phyloP scores from a whole-genome alignment of 2,888 invertebrate genomes.

The Spilarctia lutea region DNA sequence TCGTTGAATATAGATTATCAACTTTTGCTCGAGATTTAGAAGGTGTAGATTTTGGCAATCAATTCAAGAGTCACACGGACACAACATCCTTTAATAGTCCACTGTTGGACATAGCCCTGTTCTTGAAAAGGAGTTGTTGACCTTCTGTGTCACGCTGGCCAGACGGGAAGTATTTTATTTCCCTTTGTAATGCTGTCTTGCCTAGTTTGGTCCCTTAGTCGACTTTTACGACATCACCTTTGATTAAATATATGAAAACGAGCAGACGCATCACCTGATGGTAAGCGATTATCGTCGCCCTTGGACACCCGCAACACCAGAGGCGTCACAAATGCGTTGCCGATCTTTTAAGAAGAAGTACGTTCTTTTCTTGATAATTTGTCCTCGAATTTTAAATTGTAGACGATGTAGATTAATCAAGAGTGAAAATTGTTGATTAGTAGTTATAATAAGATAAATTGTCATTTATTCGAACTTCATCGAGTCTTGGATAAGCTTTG shows the following conservation, averaged over 20 bases:
- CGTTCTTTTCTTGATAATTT: no score
- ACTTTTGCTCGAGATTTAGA: neutral
- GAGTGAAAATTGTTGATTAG: neutral
- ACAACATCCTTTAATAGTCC: neutral
- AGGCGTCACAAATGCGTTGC: no score
- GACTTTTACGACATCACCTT: neutral
- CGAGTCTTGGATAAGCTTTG: neutral
- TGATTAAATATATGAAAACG: neutral
- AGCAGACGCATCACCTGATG: no score
- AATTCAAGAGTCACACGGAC: neutral
- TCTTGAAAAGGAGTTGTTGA: no score
- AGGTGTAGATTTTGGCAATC: neutral
- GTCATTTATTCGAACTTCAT: neutral
- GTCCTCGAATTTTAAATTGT: neutral
- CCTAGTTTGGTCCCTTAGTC: no score
- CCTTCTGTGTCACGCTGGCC: no score
- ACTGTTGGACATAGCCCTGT: no score
- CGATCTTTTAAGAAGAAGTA: no score
- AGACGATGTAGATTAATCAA: neutral
- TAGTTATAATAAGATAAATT: neutral
- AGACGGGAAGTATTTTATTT: no score
- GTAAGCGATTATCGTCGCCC: no score
- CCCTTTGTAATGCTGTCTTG: no score
- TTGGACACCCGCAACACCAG: no score
- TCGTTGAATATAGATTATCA: conserved; percentile 1